Percentiles rank a stretch among this genome's conserved stretches.
These are phyloP conservation scores for Chaetops frenatus DNA, from an alignment of 2,113 vertebrate genomes.

Conservation along the genomic window DNA sequence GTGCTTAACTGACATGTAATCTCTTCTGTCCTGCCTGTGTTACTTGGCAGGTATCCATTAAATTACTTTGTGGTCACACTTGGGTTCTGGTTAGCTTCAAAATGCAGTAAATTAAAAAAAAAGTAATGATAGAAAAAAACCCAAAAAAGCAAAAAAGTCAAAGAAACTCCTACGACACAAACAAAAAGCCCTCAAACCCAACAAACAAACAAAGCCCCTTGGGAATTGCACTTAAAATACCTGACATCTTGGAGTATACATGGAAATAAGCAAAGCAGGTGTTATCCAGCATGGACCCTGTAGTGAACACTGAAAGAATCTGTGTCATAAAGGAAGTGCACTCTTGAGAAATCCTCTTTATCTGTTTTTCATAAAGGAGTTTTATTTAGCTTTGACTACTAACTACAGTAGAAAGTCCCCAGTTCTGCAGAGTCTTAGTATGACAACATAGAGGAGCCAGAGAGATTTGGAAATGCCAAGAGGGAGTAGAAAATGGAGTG, in stretches of 20 bases:
- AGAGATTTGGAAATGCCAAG: not conserved
- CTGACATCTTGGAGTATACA: no score
- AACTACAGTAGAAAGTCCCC: not conserved
- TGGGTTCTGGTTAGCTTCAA: not conserved
- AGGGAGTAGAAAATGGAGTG: not conserved
- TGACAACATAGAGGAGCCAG: not conserved
- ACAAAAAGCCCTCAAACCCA: not conserved
- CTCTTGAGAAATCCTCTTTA: not conserved
- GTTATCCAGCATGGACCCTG: not conserved
- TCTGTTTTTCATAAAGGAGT: not conserved
- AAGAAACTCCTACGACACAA: not conserved
- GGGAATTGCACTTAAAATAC: not conserved
- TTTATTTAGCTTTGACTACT: not conserved
- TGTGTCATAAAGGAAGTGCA: not conserved
- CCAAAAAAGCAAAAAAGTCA: not conserved
- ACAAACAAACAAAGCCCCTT: not conserved
- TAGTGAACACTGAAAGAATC: not conserved
- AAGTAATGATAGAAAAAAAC: accelerated
- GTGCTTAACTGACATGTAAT: not conserved
- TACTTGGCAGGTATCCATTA: not conserved
- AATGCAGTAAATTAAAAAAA: not conserved
- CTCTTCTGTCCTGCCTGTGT: not conserved
- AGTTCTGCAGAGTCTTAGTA: not conserved
- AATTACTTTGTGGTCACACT: not conserved
- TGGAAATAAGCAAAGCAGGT: not conserved